These are phyloP conservation scores for Gonocerus acuteangulatus DNA, from an alignment of 2,888 invertebrate species.

Conservation along the genomic window DNA sequence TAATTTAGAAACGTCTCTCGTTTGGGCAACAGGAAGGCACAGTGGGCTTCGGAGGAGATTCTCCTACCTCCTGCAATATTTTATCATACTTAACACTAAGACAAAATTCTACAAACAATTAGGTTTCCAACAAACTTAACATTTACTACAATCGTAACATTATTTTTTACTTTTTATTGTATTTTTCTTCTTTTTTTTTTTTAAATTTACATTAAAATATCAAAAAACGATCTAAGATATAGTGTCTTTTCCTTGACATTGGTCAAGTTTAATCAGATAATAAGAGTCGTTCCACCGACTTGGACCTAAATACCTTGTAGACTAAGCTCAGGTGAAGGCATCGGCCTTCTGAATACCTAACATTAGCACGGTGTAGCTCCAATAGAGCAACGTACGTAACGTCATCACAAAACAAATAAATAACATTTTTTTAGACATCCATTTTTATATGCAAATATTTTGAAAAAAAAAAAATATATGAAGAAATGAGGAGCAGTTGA, in stretches of 20 bases:
- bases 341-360: background rate
- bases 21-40: slow-evolving; percentile 21
- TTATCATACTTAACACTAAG: slow-evolving; percentile 10
- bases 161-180: too few species aligned
- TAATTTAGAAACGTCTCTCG: slow-evolving; percentile 1
- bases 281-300: background rate
- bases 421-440: too few species aligned
- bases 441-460: too few species aligned
- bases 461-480: too few species aligned
- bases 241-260: slow-evolving; percentile 18
- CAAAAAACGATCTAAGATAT: slow-evolving; percentile 4
- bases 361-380: background rate
- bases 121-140: slow-evolving; percentile 1
- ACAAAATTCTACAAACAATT: slow-evolving; percentile 11
- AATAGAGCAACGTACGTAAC: too few species aligned
- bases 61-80: slow-evolving; percentile 9
- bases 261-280: slow-evolving; percentile 7
- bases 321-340: slow-evolving; percentile 14
- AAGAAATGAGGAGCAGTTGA: too few species aligned
- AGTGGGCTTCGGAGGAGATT: slow-evolving; percentile 3
- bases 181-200: too few species aligned
- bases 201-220: too few species aligned
- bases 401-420: too few species aligned
- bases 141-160: background rate
- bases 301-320: slow-evolving; percentile 8